Evolutionary conservation across 2,888 invertebrate genomes (phyloP).

Genomic region (Anodontia alba): DNA sequence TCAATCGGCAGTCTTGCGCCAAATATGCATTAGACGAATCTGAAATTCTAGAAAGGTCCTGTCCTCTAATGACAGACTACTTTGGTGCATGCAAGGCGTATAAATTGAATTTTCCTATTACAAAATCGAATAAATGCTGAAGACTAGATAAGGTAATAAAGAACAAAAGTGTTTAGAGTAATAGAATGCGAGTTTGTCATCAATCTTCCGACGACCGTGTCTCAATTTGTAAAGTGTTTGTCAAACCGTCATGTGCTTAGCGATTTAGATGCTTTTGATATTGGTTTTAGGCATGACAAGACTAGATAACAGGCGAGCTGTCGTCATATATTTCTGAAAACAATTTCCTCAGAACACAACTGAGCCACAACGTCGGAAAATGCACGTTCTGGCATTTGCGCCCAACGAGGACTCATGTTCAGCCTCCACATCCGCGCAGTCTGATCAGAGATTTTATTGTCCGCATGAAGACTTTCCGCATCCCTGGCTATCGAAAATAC

Average conservation of each 20-base stretch:
- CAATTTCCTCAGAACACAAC: conserved; percentile 7
- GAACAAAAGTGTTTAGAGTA: neutral
- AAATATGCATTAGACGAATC: too few relatives aligned
- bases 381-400: too few relatives aligned
- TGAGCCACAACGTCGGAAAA: too few relatives aligned
- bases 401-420: too few relatives aligned
- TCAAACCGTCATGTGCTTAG: neutral
- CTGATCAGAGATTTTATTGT: too few relatives aligned
- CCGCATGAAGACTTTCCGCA: too few relatives aligned
- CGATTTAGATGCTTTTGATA: conserved; percentile 9
- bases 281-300: conserved; percentile 12
- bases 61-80: neutral
- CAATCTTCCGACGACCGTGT: neutral
- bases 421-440: too few relatives aligned
- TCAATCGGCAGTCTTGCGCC: too few relatives aligned
- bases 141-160: neutral
- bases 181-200: neutral
- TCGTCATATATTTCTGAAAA: conserved; percentile 13
- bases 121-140: neutral
- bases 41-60: too few relatives aligned
- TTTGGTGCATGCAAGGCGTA: neutral
- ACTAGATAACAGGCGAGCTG: neutral
- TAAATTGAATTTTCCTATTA: neutral
- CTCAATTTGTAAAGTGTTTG: neutral
- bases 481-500: too few relatives aligned